Conservation (phyloP, 1,140 invertebrate genomes). For the Odontomachus brunneus region DNA sequence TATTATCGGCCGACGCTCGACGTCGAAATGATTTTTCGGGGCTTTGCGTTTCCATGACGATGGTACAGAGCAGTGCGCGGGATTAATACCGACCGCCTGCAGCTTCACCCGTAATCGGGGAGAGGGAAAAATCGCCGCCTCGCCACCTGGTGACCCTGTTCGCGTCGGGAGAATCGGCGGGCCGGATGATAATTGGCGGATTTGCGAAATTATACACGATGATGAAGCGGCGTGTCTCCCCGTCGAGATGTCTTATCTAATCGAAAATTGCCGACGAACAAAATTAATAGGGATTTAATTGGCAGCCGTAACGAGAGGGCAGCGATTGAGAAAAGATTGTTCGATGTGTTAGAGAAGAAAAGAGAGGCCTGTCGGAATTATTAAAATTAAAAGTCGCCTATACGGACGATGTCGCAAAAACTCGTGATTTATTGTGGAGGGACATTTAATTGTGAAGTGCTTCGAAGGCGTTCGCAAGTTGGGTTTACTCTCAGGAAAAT, state of each 20-base stretch:
- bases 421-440: too few relatives aligned
- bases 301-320: background rate
- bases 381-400: constrained; percentile 9
- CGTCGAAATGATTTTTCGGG: constrained; percentile 67
- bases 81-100: constrained; percentile 58
- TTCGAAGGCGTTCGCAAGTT: too few relatives aligned
- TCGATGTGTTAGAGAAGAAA: background rate
- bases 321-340: background rate
- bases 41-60: constrained; percentile 69
- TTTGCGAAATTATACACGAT: constrained; percentile 47
- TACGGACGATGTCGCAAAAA: background rate
- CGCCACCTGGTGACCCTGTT: constrained; percentile 52
- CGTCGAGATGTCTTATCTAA: background rate
- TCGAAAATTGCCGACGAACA: background rate
- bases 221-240: background rate
- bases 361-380: background rate
- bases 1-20: constrained; percentile 63
- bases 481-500: too few relatives aligned
- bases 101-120: constrained; percentile 44
- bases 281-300: constrained; percentile 38
- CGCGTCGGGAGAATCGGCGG: background rate
- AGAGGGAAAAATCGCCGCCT: constrained; percentile 51
- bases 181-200: constrained; percentile 43
- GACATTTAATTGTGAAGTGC: too few relatives aligned
- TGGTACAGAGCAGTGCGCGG: constrained; percentile 54